Base-by-base conservation (phyloP, 1,140 invertebrate genomes). In the Drosophila tristis region DNA sequence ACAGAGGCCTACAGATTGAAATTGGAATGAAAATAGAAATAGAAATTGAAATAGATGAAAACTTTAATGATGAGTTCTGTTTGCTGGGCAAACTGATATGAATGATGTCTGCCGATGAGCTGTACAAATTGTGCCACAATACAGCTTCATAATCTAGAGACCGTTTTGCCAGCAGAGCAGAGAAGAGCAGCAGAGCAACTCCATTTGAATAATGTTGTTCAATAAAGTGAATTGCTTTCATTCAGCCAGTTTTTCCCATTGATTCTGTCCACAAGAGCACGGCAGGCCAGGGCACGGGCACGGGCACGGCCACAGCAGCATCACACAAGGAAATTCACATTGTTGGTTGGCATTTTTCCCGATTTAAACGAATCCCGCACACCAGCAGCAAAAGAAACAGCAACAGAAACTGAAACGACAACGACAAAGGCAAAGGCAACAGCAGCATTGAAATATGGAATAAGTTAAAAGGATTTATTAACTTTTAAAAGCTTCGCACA, bases 391-490 rank as follows among this genome's bases (percentile, higher is more conserved):
- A 44, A 59, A 75, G 20, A 73, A 39, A 50, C 43, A 49, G 60
- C 48, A 57, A 61, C 61, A 39, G 49, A 76, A 84, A 29, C 49
- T 8, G 23, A 8, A 35, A 45, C 67, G 20, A 9, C 45, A 45
- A 23, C 5, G 9, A 20, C 67, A 59, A 51, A 55, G 44, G 44
- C 48, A 42, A 42, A 62, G 72, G 16, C 76, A 44, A 43, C 47
- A 45, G 68, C 50, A 31, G 49, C 80, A 90, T 89, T 89, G 84
- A 89, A 90, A 89, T 89, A 89, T 89, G 79, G 84, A 74, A 89
- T 74, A 84, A 80, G 85, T 84, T 84, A 89, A 89, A 84, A 89
- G 84, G 84, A 89, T 89, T 89, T 89, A 89, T 89, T 89, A 89
- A 89, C 84, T 84, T 81, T 89, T 89, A 89, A 89, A 89, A 89